Conservation (phyloP, 2,888 invertebrate species). For the Julus scanicus region DNA sequence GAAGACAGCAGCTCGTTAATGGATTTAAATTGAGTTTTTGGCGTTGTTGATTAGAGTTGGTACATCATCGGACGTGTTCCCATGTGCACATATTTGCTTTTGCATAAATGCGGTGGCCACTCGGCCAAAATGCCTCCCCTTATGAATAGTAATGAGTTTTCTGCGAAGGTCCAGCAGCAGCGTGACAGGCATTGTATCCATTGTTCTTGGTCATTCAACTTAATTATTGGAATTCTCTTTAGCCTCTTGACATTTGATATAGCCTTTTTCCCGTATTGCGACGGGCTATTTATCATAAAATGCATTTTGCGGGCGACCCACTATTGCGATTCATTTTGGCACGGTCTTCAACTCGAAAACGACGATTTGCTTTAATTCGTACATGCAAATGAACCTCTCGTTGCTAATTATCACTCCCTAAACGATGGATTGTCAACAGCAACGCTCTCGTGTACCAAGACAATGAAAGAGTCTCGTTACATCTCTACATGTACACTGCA, state of each 20-base stretch:
- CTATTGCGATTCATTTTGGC: neutral
- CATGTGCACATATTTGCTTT: neutral
- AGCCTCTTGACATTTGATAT: conserved; percentile 51
- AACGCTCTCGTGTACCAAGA: neutral
- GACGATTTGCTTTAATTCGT: neutral
- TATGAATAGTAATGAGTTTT: conserved; percentile 38
- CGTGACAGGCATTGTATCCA: neutral
- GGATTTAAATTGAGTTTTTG: conserved; percentile 43
- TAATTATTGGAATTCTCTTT: conserved; percentile 50
- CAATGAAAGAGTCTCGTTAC: neutral
- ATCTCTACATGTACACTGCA: neutral
- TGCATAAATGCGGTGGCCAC: neutral
- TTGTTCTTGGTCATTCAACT: conserved; percentile 53
- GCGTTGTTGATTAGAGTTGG: conserved; percentile 26
- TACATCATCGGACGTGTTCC: neutral
- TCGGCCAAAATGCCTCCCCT: conserved; percentile 44
- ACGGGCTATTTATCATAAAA: neutral
- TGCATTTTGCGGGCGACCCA: neutral
- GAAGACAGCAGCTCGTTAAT: conserved; percentile 10
- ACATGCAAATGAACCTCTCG: conserved; percentile 38
- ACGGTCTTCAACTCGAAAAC: neutral
- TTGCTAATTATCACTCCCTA: conserved; percentile 39
- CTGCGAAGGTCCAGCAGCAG: conserved; percentile 35
- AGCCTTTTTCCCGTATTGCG: conserved; percentile 12
- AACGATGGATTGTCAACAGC: conserved; percentile 31